phyloP scores from a whole-genome alignment of 2,113 vertebrate genomes.

The Callaeas wilsoni region DNA sequence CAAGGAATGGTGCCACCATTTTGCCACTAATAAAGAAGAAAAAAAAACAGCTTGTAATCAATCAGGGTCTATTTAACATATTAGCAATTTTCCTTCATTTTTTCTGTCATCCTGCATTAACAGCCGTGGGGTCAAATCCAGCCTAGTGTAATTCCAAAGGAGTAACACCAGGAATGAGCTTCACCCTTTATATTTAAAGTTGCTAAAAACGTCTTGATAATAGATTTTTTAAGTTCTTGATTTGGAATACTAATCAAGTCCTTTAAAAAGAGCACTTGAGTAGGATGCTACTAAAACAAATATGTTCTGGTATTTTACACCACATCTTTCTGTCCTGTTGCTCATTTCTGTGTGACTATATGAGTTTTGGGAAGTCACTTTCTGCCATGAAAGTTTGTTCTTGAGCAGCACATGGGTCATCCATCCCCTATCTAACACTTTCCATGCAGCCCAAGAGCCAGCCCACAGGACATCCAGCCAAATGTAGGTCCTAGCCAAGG shows the following conservation, averaged over 20 bases:
- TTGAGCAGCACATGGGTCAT: rapidly evolving
- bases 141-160: slow-evolving; percentile 12
- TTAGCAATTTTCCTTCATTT: slow-evolving; percentile 3
- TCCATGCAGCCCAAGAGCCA: background rate
- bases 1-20: background rate
- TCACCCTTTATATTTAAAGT: background rate
- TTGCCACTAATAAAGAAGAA: slow-evolving; percentile 9
- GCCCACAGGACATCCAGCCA: background rate
- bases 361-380: background rate
- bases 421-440: background rate
- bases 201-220: slow-evolving; percentile 40
- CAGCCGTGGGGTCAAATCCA: background rate
- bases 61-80: slow-evolving; percentile 39
- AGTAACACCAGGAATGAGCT: slow-evolving; percentile 2
- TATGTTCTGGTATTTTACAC: background rate
- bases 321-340: background rate
- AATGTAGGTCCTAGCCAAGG: background rate
- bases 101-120: slow-evolving; percentile 42
- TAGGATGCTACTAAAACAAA: slow-evolving; percentile 44
- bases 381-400: background rate
- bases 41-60: background rate
- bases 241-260: slow-evolving; percentile 41
- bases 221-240: slow-evolving; percentile 33
- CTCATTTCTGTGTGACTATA: slow-evolving; percentile 12
- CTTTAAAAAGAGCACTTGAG: slow-evolving; percentile 31